Evolutionary conservation across 2,113 vertebrate species (phyloP).

Genomic region (Motacilla alba): DNA sequence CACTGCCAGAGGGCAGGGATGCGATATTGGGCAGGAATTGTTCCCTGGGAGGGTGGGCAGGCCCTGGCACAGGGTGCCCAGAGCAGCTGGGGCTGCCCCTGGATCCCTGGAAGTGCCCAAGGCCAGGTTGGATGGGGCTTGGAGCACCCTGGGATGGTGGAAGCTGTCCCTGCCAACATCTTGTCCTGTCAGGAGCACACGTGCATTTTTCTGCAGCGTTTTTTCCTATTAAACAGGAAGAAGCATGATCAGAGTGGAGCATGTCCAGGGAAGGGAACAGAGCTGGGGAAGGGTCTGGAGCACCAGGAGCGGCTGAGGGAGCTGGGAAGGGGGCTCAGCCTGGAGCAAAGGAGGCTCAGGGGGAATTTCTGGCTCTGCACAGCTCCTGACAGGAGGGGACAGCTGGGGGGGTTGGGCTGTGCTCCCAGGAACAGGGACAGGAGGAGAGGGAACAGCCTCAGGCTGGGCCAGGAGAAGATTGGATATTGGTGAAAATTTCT

Average conservation of each 20-base stretch:
- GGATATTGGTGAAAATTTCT: background rate
- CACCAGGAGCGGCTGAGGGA: background rate
- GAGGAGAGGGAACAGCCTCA: background rate
- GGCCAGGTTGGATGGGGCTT: accelerated
- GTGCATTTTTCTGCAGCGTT: background rate
- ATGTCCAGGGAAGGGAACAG: accelerated
- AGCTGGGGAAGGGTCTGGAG: background rate
- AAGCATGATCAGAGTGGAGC: background rate
- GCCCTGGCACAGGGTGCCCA: background rate
- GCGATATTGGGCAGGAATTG: background rate
- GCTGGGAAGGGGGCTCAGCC: background rate
- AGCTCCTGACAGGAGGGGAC: background rate
- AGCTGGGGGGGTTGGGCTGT: accelerated
- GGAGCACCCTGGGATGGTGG: background rate
- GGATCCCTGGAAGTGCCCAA: background rate
- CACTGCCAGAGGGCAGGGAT: accelerated
- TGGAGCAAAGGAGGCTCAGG: background rate
- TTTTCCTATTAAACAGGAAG: background rate
- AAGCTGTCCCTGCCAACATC: background rate
- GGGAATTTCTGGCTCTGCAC: background rate
- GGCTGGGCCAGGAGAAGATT: background rate
- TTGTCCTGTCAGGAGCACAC: background rate
- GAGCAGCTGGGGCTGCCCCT: background rate
- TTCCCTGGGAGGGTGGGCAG: accelerated
- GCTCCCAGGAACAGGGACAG: background rate